These are phyloP conservation scores for Anas platyrhynchos DNA, from an alignment of 2,113 vertebrate species.

Conservation along the genomic window DNA sequence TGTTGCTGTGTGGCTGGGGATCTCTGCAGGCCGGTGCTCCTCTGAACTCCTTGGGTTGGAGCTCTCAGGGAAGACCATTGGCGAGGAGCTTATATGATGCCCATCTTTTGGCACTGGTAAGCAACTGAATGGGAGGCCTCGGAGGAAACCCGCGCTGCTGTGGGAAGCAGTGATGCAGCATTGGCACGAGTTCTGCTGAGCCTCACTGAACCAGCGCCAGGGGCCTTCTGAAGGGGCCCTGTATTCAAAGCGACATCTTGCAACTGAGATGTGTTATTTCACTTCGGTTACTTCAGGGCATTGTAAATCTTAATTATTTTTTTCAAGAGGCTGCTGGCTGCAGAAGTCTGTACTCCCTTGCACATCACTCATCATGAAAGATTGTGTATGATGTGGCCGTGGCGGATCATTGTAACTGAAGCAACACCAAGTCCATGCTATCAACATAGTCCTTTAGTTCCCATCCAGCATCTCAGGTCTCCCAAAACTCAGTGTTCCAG, in stretches of 20 bases:
- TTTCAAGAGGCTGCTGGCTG: neutral
- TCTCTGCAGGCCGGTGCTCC: neutral
- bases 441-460: neutral
- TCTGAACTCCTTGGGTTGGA: neutral
- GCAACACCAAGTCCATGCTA: neutral
- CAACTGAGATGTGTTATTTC: neutral
- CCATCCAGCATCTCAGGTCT: neutral
- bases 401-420: neutral
- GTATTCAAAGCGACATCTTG: neutral
- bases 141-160: fast-evolving
- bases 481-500: neutral
- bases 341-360: neutral
- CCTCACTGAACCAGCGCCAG: constrained; percentile 1
- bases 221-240: neutral
- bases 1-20: neutral
- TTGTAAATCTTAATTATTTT: neutral
- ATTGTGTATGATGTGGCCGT: neutral
- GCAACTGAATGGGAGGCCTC: fast-evolving
- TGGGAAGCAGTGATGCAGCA: fast-evolving
- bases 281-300: neutral
- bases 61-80: neutral
- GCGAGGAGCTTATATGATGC: neutral
- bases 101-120: fast-evolving
- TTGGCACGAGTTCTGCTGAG: constrained; percentile 40
- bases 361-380: neutral